Base-by-base conservation (phyloP, 2,888 invertebrate species). In the Hydrotaea diabolus region DNA sequence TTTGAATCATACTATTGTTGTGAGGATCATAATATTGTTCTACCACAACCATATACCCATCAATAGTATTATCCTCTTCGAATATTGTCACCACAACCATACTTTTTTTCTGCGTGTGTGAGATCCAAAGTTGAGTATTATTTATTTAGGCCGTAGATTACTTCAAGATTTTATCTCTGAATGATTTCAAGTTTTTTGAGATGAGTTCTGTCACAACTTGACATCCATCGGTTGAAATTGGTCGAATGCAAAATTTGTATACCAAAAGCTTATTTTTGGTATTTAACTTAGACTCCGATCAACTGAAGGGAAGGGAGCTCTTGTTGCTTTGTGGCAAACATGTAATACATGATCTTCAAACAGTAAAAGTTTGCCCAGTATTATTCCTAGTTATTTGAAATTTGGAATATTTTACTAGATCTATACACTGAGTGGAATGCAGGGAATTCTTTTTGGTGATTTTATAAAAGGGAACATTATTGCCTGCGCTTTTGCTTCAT, bases 381-480 rank as follows among this genome's bases (percentile, higher is more conserved):
- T 46, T 19, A 72, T 17, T 11, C 55, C 72, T 4, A 39, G 72
- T 26, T 72, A 72, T 15, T 72, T 72, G 55, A 72, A 17, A n/a
- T 39, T 72, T 53, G 36, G 9, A 31, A 19, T 5, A 72, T 72
- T 55, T 15, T 17, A 8, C 13, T 21, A n/a, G n/a, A 21, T 55
- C 1, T 36, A n/a, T 8, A 73, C 23, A 15, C 9, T 17, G 21
- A 73, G 13, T 1, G n/a, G 7, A 17, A 15, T 39, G 39, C n/a
- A 66, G 2, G 78, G 78, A 26, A 49, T 72, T 36, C 78, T 46
- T 23, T 62, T 78, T 19, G 72, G 72, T 13, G 72, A 72, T 13
- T 78, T 78, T 21, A 72, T 78, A n/a, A 49, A 78, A 3, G 72
- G 71, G 8, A 78, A 78, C 15, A 72, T 21, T 11, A 62, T 72